A percentile compares a stretch with the other conserved stretches of the same genome.
Evolutionary conservation across 1,140 invertebrate genomes (phyloP).

Genomic region (Glossosoma conforme): DNA sequence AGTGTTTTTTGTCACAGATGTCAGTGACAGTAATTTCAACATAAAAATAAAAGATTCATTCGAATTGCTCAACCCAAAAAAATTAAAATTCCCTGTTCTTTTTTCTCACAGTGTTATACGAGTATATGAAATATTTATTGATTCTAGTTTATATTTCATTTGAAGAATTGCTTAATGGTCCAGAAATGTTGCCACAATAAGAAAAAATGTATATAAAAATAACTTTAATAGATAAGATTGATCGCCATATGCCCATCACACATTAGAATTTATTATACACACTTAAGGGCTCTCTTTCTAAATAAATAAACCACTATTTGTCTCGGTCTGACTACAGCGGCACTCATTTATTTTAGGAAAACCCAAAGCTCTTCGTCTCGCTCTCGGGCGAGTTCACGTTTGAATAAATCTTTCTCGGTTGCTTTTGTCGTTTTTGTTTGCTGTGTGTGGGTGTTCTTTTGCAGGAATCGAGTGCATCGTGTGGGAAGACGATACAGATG

Average conservation of each 20-base stretch:
- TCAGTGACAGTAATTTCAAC: too few species aligned
- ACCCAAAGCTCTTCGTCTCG: slow-evolving; percentile 9
- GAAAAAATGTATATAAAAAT: slow-evolving; percentile 23
- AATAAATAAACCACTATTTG: slow-evolving; percentile 18
- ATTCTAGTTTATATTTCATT: too few species aligned
- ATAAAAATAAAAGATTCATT: too few species aligned
- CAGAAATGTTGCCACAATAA: slow-evolving; percentile 18
- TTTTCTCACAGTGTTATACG: too few species aligned
- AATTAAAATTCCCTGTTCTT: too few species aligned
- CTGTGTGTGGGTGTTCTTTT: too few species aligned
- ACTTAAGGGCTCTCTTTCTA: slow-evolving; percentile 12
- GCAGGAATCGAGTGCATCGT: too few species aligned
- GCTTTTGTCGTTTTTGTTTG: background rate
- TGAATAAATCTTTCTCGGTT: slow-evolving; percentile 24
- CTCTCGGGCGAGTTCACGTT: slow-evolving; percentile 10
- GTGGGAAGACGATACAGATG: too few species aligned
- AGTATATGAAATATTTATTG: too few species aligned
- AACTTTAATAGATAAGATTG: slow-evolving; percentile 23
- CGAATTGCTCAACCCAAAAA: too few species aligned
- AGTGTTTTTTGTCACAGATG: too few species aligned
- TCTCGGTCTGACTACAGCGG: slow-evolving; percentile 11
- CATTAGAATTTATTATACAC: slow-evolving; percentile 28
- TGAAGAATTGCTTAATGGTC: too few species aligned
- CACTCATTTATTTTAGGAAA: slow-evolving; percentile 10
- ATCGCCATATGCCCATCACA: slow-evolving; percentile 18